Base-by-base conservation (phyloP, 2,888 invertebrate species). In the Athalia circularis region DNA sequence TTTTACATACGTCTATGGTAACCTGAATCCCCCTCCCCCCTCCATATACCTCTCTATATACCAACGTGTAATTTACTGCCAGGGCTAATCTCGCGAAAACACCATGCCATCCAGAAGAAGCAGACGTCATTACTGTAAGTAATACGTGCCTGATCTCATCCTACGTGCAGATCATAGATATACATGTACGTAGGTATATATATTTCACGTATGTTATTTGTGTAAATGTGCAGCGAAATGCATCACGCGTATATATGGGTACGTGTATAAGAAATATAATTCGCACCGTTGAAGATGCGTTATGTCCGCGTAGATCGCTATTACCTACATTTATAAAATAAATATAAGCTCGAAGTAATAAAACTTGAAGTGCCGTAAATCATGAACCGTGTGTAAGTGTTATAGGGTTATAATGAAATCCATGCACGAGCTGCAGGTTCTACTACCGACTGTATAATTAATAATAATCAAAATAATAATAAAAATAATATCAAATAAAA, bases 41-140 rank as follows among this genome's bases (percentile, higher is more conserved):
- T 2, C 29, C 29, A 29, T 29, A 29, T 29, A 29, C 1, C 29
- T 68, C 54, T 52, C 68, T 68, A 68, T 43, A 13, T 59, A 72
- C 47, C 68, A 68, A 68, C 7, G 47, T 65, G 48, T 72, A 72
- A 72, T 72, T 72, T 72, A 72, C 72, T 47, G 13, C 57, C 59
- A 59, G 59, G 59, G 72, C 59, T 59, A 72, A 72, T 72, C 72
- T 72, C 29, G 72, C 72, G 47, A 72, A 72, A 72, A 72, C 47
- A 72, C 72, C 45, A 59, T 29, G 54, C 15, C 13, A 29, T 29
- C 54, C 59, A 59, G 9, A 72, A 72, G 47, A 72, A 72, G 13
- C 72, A 59, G 72, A 47, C 59, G 72, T 72, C 72, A 72, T 72
- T 72, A 72, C 59, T 59, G 72, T 72, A 47, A 59, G 72, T 72